Percentiles rank a stretch among this genome's conserved stretches.
phyloP scores from a whole-genome alignment of 2,113 vertebrate species.

The Ptyas mucosa region DNA sequence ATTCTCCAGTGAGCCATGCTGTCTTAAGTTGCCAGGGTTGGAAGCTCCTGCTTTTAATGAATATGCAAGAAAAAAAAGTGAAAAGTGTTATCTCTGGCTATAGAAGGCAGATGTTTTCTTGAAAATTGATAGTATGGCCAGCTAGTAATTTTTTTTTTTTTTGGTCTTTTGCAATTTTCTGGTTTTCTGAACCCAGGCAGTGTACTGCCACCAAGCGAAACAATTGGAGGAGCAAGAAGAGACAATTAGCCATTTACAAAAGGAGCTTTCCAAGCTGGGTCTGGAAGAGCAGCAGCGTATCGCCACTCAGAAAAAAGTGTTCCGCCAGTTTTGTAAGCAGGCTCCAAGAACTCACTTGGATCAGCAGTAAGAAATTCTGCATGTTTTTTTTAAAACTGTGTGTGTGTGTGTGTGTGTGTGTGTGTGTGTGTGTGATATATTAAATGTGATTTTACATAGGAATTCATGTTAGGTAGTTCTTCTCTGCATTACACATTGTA shows the following conservation, averaged over 20 bases:
- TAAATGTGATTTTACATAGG: neutral
- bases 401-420: too few relatives aligned
- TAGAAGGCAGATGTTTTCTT: neutral
- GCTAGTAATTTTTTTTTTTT: neutral
- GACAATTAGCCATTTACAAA: slow-evolving; percentile 72
- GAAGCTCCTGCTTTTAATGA: neutral
- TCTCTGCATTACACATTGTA: neutral
- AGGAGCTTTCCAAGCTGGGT: slow-evolving; percentile 66
- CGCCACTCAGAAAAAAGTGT: slow-evolving; percentile 70
- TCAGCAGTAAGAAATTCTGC: slow-evolving; percentile 71
- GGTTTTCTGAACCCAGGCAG: slow-evolving; percentile 45
- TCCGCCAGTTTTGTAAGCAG: slow-evolving; percentile 71
- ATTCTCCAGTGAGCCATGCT: neutral
- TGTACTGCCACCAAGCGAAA: slow-evolving; percentile 70
- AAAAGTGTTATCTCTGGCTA: neutral
- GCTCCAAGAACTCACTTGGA: slow-evolving; percentile 67
- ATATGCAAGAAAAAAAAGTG: neutral
- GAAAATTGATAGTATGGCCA: neutral
- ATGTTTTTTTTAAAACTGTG: neutral
- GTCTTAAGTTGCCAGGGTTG: neutral
- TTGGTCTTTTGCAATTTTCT: neutral
- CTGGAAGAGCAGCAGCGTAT: slow-evolving; percentile 72
- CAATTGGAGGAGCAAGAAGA: slow-evolving; percentile 70
- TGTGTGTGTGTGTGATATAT: neutral
- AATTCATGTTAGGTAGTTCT: neutral